These are phyloP conservation scores for Lepidurus couesii DNA, from an alignment of 1,140 invertebrate species.

Conservation along the genomic window DNA sequence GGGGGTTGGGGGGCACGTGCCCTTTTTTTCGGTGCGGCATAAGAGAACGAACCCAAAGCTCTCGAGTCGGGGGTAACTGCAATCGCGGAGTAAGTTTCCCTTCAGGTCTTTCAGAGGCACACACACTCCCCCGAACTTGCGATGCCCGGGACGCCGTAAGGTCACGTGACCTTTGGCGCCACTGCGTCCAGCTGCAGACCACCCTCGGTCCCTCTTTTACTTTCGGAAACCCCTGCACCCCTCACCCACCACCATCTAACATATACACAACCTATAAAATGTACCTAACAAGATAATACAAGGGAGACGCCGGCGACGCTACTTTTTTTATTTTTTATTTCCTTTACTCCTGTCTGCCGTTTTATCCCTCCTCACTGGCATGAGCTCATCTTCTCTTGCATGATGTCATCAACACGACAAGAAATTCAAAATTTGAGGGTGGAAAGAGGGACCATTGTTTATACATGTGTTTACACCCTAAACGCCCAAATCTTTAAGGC, in stretches of 20 bases:
- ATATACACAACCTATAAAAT: not conserved
- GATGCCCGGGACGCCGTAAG: slow-evolving; percentile 5
- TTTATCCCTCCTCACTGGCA: not conserved
- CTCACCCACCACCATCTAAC: not conserved
- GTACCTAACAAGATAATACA: slow-evolving; percentile 1
- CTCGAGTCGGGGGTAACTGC: not conserved
- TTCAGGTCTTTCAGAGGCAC: not conserved
- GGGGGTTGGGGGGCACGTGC: not conserved
- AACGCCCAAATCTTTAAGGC: not conserved
- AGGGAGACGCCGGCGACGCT: not conserved
- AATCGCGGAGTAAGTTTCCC: not conserved
- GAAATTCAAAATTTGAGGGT: not conserved
- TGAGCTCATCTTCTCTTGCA: not conserved
- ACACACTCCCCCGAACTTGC: not conserved
- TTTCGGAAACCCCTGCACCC: not conserved
- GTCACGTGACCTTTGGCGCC: slow-evolving; percentile 20
- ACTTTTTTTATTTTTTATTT: not conserved
- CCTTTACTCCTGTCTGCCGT: not conserved
- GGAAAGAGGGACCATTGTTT: not conserved
- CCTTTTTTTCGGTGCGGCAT: not conserved
- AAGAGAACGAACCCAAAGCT: not conserved
- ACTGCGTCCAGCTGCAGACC: slow-evolving; percentile 3
- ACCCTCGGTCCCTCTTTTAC: not conserved
- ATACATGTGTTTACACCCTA: not conserved
- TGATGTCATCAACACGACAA: slow-evolving; percentile 4